A percentile compares a stretch with the other conserved stretches of the same genome.
Conservation (phyloP, 2,888 invertebrate genomes). For the Plagodis pulveraria region DNA sequence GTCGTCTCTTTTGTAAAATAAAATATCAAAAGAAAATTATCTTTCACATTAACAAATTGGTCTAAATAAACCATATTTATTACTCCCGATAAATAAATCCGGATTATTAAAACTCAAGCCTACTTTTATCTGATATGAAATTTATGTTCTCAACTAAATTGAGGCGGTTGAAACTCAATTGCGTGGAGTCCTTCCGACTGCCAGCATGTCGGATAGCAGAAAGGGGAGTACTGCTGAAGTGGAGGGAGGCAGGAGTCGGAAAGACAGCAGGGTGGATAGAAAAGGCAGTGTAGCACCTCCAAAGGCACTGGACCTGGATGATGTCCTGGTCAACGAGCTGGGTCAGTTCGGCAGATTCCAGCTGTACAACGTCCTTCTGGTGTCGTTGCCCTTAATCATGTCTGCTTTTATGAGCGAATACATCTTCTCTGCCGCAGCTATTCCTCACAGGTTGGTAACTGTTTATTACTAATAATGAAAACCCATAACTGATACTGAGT, state of each 20-base stretch:
- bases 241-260: not conserved
- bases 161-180: not conserved
- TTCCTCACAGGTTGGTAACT: conserved; percentile 87
- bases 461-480: too few species aligned
- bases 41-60: too few species aligned
- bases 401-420: conserved; percentile 88
- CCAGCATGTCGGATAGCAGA: not conserved
- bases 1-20: too few species aligned
- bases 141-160: not conserved
- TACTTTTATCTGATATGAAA: conserved; percentile 1
- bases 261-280: not conserved
- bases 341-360: conserved; percentile 89
- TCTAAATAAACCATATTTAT: too few species aligned
- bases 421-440: conserved; percentile 88
- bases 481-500: too few species aligned
- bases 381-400: conserved; percentile 87
- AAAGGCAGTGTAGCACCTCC: conserved; percentile 30
- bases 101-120: not conserved
- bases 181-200: not conserved
- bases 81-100: too few species aligned
- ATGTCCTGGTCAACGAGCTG: conserved; percentile 78
- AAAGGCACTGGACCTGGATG: conserved; percentile 71
- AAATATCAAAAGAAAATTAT: too few species aligned
- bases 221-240: not conserved
- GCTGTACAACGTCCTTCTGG: conserved; percentile 82